Base-by-base conservation (phyloP, 2,113 vertebrate genomes). In the Gopherus evgoodei region DNA sequence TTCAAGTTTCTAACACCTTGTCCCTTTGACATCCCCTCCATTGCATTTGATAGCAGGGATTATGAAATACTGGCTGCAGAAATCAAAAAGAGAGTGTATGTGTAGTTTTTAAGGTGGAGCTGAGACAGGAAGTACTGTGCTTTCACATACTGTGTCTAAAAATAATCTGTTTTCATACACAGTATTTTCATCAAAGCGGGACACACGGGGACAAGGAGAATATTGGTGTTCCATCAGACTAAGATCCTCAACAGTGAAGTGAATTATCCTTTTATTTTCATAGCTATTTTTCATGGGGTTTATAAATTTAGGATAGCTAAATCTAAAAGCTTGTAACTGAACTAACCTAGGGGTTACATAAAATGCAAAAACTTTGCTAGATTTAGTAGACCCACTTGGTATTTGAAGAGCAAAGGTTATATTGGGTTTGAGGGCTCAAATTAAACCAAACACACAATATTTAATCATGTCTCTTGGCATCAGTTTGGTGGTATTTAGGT, bases 41-140 rank as follows among this genome's bases (percentile, higher is more conserved):
- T 90, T 95, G 95, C 42, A 21, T 59, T 27, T 96, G 93, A 95
- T 89, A 96, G 95, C 93, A 97, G 94, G 83, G 92, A 96, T 96
- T 91, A 95, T 95, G 96, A 96, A 92, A 87, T 62, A 17, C 86
- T 87, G 3, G 29, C 4, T 96, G 85, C 47, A 92, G 94, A 83
- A 8, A 4, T 24, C 84, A 81, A 92, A 87, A 81, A 75, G 89
- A 59, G 96, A 88, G 24, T 57, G 24, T 16, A 17, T 87, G 10
- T 82, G 86, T 97, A 81, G 85, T 57, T 79, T 85, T 78, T 97
- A 95, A 98, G 94, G 94, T 97, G 95, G 95, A 95, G 93, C 25
- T 95, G 52, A 94, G 93, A 17, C 96, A 97, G 98, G 97, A 98
- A 98, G 94, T 42, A 93, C 78, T 91, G 72, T 4, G 83, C 93